A percentile compares a stretch with the other conserved stretches of the same genome.
Evolutionary conservation across 92 coral and sea anemone genomes (phyloP).

Genomic region (Epizoanthus stellaris): DNA sequence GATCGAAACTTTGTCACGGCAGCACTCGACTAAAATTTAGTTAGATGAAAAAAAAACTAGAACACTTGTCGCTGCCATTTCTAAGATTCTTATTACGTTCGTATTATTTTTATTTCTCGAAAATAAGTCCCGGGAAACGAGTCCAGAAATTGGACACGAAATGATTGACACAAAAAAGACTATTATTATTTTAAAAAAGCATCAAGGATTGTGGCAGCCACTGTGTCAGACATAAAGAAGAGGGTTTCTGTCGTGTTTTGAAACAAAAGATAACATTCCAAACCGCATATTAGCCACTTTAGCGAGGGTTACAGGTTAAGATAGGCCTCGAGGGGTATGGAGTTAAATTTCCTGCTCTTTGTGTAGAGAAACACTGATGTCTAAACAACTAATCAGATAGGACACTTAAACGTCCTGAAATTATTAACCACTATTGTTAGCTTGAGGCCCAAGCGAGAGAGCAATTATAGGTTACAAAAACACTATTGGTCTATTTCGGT

Average conservation of each 20-base stretch:
- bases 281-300: neutral
- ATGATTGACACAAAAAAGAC: neutral
- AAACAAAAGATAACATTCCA: constrained; percentile 1
- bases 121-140: too few species aligned
- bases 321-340: constrained; percentile 5
- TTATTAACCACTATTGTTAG: neutral
- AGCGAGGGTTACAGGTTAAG: constrained; percentile 17
- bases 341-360: constrained; percentile 30
- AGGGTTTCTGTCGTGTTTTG: neutral
- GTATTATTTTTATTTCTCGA: too few species aligned
- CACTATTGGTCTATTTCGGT: constrained; percentile 9
- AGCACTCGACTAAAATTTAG: constrained; percentile 1
- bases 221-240: neutral
- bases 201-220: neutral
- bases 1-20: constrained; percentile 7
- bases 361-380: constrained; percentile 23
- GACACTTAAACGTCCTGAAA: constrained; percentile 22
- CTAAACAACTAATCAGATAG: constrained; percentile 28
- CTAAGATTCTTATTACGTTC: too few species aligned
- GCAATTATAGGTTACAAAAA: constrained; percentile 17
- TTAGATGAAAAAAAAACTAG: neutral
- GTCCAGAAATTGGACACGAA: neutral
- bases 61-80: neutral
- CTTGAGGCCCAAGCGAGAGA: neutral
- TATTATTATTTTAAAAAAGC: neutral